Percentiles rank a stretch among this genome's conserved stretches.
Conservation (phyloP, 1,140 invertebrate genomes). For the Listronotus oregonensis region DNA sequence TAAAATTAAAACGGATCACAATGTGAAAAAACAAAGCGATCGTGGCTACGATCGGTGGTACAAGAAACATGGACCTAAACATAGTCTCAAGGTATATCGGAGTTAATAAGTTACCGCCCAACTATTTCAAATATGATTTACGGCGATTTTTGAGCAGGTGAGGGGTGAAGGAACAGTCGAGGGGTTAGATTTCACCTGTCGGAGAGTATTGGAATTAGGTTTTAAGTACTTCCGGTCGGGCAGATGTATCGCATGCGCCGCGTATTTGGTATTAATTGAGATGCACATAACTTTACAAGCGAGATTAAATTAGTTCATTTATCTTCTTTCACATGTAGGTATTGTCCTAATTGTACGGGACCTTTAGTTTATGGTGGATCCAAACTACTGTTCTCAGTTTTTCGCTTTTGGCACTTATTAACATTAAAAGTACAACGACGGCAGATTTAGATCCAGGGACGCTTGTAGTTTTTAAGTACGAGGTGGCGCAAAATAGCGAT, state of each 20-base stretch:
- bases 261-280: constrained; percentile 18
- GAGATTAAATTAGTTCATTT: too few species aligned
- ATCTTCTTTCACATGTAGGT: too few species aligned
- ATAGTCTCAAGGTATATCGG: constrained; percentile 43
- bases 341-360: too few species aligned
- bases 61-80: constrained; percentile 37
- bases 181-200: constrained; percentile 52
- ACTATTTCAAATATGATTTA: constrained; percentile 58
- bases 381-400: too few species aligned
- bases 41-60: constrained; percentile 27
- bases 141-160: constrained; percentile 51
- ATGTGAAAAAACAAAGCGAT: constrained; percentile 46
- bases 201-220: constrained; percentile 47
- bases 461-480: too few species aligned
- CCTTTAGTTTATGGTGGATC: too few species aligned
- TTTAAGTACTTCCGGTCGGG: constrained; percentile 52
- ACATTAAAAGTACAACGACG: too few species aligned
- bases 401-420: neutral
- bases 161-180: constrained; percentile 33
- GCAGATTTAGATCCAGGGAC: too few species aligned
- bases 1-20: constrained; percentile 51
- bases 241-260: constrained; percentile 39
- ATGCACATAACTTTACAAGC: neutral
- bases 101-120: constrained; percentile 57
- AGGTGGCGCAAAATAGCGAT: too few species aligned